These are phyloP conservation scores for Thaumetopoea pityocampa DNA, from an alignment of 1,140 invertebrate species.

Conservation along the genomic window DNA sequence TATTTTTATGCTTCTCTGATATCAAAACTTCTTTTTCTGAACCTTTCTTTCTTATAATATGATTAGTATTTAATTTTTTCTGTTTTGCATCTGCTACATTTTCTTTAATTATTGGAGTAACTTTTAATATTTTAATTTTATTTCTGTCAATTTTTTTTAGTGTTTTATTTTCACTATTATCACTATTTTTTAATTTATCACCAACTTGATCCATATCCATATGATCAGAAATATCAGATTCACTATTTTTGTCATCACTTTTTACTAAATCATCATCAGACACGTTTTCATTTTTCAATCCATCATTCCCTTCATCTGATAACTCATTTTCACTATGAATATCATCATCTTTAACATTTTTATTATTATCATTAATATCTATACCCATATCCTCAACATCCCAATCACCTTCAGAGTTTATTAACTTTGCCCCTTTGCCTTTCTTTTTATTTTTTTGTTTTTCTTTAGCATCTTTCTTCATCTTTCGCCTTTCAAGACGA, in stretches of 20 bases:
- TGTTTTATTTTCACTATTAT: slow-evolving; percentile 4
- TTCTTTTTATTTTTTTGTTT: slow-evolving; percentile 58
- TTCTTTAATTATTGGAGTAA: slow-evolving; percentile 8
- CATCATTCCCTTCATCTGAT: slow-evolving; percentile 14
- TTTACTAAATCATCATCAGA: slow-evolving; percentile 14
- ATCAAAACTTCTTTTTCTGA: slow-evolving; percentile 8
- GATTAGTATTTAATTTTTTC: slow-evolving; percentile 8
- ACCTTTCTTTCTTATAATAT: slow-evolving; percentile 2
- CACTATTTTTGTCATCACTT: slow-evolving; percentile 1
- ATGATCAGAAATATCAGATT: background rate
- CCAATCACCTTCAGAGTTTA: slow-evolving; percentile 46
- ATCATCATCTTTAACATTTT: slow-evolving; percentile 6
- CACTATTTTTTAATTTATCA: background rate
- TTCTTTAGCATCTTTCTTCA: slow-evolving; percentile 59
- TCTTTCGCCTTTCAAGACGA: slow-evolving; percentile 52
- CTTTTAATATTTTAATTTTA: slow-evolving; percentile 7
- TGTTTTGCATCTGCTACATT: background rate
- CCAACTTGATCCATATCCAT: slow-evolving; percentile 1
- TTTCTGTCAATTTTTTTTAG: slow-evolving; percentile 4
- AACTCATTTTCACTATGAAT: slow-evolving; percentile 14
- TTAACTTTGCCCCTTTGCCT: slow-evolving; percentile 33
- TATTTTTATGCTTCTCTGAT: slow-evolving; percentile 18
- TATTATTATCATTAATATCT: slow-evolving; percentile 19
- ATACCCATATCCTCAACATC: slow-evolving; percentile 43
- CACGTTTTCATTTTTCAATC: slow-evolving; percentile 14